These are phyloP conservation scores for Delia radicum DNA, from an alignment of 1,140 invertebrate genomes.

Conservation along the genomic window DNA sequence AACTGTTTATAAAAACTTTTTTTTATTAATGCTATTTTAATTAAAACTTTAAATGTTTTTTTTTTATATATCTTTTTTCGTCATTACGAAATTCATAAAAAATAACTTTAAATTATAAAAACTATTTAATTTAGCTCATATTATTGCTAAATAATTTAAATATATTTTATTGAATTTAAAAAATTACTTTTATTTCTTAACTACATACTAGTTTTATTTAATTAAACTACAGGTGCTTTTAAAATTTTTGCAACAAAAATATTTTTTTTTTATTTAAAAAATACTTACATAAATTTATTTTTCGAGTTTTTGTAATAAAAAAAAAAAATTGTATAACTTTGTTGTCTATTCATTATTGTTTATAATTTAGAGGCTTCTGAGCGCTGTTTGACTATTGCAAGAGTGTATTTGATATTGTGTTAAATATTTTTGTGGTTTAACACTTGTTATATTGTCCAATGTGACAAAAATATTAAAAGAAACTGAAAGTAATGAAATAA, in stretches of 20 bases:
- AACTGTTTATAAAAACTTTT: too few species aligned
- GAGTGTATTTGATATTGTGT: neutral
- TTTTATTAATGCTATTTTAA: neutral
- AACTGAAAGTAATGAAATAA: neutral
- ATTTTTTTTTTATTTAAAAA: neutral
- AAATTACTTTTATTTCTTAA: neutral
- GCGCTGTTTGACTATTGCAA: neutral
- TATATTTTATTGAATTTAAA: neutral
- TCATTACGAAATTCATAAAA: neutral
- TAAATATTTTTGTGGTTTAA: neutral
- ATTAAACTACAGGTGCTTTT: constrained; percentile 1
- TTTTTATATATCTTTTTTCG: neutral
- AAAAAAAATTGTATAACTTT: neutral
- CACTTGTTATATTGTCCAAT: constrained; percentile 14
- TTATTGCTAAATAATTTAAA: neutral
- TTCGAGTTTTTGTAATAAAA: neutral
- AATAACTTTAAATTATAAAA: neutral
- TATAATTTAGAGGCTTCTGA: neutral
- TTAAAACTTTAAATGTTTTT: neutral
- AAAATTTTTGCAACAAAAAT: neutral
- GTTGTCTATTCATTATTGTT: neutral
- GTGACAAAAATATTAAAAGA: constrained; percentile 13
- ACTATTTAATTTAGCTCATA: neutral
- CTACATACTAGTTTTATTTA: neutral
- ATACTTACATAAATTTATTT: neutral